Evolutionary conservation across 1,140 invertebrate species (phyloP).

Genomic region (Bombyx mori): DNA sequence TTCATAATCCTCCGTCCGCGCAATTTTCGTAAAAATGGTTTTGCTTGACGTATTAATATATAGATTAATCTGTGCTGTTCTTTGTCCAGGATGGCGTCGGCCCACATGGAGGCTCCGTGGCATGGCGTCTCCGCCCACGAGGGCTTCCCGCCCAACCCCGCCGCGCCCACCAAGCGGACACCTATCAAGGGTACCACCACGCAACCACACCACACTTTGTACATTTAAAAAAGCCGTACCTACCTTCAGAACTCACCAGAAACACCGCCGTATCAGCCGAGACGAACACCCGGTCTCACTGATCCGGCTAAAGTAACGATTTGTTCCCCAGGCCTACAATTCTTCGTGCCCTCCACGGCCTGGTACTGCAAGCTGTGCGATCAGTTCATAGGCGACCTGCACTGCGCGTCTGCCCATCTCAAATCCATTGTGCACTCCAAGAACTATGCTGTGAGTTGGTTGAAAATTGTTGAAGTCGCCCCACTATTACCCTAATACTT

Average conservation of each 20-base stretch:
- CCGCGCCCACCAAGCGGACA: conserved; percentile 81
- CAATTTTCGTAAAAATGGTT: background rate
- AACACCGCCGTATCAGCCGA: no score
- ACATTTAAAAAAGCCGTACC: no score
- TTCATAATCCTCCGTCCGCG: background rate
- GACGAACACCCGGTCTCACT: no score
- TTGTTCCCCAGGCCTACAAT: conserved; percentile 77
- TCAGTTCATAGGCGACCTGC: conserved; percentile 88
- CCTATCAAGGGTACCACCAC: conserved; percentile 79
- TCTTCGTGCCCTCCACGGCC: conserved; percentile 86
- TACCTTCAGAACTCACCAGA: no score
- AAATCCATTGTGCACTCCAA: conserved; percentile 83
- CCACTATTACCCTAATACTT: no score
- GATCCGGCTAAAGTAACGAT: no score
- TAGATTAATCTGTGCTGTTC: background rate
- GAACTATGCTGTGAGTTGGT: conserved; percentile 80
- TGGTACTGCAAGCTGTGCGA: conserved; percentile 92
- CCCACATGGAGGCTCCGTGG: conserved; percentile 83
- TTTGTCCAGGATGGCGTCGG: conserved; percentile 71
- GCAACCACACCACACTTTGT: no score
- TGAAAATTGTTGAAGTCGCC: no score
- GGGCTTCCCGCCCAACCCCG: conserved; percentile 77
- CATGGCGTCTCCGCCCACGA: conserved; percentile 74
- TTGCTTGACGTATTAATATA: background rate
- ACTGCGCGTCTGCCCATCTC: conserved; percentile 87